phyloP scores from a whole-genome alignment of 2,888 invertebrate genomes.

The Tipula unca region DNA sequence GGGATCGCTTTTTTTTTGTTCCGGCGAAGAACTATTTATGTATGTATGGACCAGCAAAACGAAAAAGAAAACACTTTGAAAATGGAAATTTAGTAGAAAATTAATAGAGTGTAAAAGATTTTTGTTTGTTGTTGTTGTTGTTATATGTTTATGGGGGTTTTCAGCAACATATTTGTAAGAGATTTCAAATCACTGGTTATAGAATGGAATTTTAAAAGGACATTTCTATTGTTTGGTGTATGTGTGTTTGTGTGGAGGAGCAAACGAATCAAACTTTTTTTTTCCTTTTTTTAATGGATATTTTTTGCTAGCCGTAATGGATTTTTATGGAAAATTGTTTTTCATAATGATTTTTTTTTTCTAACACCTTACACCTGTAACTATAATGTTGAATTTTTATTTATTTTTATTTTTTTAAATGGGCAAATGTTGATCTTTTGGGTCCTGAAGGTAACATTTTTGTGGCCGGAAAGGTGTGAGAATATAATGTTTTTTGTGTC shows the following conservation, averaged over 20 bases:
- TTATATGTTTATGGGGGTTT: not conserved
- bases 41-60: not conserved
- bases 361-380: not conserved
- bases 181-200: not conserved
- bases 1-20: not conserved
- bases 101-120: slow-evolving; percentile 8
- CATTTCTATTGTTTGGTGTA: not conserved
- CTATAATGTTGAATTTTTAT: not conserved
- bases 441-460: not conserved
- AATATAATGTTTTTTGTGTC: not conserved
- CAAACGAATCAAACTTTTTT: too few relatives aligned
- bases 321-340: not conserved
- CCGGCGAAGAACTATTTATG: not conserved
- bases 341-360: not conserved
- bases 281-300: not conserved
- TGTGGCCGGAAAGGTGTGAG: not conserved
- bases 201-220: not conserved
- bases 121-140: not conserved
- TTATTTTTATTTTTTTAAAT: not conserved
- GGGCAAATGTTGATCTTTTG: not conserved
- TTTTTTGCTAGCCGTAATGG: not conserved
- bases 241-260: not conserved
- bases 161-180: not conserved
- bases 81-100: not conserved
- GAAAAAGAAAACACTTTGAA: not conserved